Evolutionary conservation across 2,113 vertebrate species (phyloP).

Genomic region (Aplodontia rufa): DNA sequence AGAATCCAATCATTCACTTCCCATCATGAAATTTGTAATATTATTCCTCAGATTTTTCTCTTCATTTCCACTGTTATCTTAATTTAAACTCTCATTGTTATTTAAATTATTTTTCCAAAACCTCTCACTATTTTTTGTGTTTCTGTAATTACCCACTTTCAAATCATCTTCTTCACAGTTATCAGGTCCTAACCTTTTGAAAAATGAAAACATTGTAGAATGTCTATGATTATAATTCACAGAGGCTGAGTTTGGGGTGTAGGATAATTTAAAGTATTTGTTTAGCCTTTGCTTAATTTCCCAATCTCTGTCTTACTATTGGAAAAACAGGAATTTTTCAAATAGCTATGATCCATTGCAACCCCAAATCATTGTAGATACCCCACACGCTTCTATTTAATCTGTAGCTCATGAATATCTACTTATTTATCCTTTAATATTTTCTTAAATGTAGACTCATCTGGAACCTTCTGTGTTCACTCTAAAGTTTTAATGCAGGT

Average conservation of each 20-base stretch:
- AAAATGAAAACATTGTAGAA: neutral
- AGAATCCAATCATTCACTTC: neutral
- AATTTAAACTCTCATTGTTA: neutral
- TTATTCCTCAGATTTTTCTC: neutral
- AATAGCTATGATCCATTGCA: neutral
- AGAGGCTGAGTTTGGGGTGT: rapidly evolving
- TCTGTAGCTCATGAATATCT: neutral
- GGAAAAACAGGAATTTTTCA: neutral
- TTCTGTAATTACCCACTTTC: neutral
- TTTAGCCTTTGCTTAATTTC: neutral
- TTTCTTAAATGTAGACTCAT: neutral
- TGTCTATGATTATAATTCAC: neutral
- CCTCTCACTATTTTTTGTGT: neutral
- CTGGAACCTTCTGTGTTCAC: neutral
- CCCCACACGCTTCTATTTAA: neutral
- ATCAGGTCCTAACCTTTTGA: neutral
- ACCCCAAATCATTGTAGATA: neutral
- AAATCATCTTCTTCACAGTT: neutral
- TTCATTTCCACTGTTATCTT: neutral
- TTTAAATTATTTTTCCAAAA: neutral
- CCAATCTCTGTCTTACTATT: neutral
- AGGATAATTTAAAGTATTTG: neutral
- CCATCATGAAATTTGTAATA: neutral
- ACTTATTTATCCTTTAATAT: neutral
- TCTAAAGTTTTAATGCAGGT: neutral